Conservation (phyloP, 1,140 invertebrate genomes). For the Bathynomus jamesi region DNA sequence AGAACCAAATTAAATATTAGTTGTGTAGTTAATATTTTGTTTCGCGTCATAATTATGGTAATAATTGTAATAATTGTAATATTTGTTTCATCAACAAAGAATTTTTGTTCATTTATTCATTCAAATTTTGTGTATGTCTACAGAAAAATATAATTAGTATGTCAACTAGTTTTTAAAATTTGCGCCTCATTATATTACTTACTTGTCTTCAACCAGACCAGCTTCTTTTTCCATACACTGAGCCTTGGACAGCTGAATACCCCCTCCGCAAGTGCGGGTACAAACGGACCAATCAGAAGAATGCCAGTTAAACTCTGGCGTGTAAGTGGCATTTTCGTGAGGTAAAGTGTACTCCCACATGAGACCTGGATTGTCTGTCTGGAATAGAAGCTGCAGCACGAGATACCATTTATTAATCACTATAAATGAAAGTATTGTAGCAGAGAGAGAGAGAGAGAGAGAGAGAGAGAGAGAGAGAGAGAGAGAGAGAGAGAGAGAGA, state of each 20-base stretch:
- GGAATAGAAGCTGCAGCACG: conserved; percentile 62
- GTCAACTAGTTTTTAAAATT: no score
- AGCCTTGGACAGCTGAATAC: conserved; percentile 55
- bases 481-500: not conserved
- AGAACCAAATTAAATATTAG: no score
- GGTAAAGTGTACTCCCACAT: conserved; percentile 74
- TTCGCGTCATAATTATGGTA: no score
- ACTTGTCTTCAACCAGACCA: conserved; percentile 54
- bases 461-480: not conserved
- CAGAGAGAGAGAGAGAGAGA: not conserved
- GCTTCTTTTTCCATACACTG: conserved; percentile 59
- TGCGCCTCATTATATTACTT: no score
- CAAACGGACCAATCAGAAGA: conserved; percentile 69
- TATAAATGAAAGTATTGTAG: not conserved
- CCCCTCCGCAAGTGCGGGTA: conserved; percentile 66
- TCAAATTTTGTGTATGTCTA: no score
- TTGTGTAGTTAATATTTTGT: no score
- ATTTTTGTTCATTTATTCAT: no score
- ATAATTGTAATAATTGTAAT: no score
- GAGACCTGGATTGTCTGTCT: conserved; percentile 71
- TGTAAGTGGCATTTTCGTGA: conserved; percentile 53
- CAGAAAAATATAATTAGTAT: no score
- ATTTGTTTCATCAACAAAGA: no score
- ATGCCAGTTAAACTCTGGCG: conserved; percentile 60
- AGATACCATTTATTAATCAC: no score